Evolutionary conservation across 1,140 invertebrate species (phyloP).

Genomic region (Babylonia areolata): DNA sequence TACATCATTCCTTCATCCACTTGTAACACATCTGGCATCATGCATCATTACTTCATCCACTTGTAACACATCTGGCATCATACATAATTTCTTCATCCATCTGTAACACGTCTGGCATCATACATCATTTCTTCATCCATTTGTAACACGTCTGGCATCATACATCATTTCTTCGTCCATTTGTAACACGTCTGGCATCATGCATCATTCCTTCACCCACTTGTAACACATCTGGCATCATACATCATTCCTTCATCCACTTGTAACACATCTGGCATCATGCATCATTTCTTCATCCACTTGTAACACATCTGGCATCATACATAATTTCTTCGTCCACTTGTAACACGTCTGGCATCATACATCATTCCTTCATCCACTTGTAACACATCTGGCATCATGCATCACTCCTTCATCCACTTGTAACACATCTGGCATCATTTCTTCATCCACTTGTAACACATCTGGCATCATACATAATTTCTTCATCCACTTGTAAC

Average conservation of each 20-base stretch:
- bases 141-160: too few species aligned
- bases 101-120: neutral
- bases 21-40: neutral
- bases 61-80: neutral
- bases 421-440: neutral
- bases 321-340: neutral
- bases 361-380: too few species aligned
- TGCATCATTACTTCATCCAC: neutral
- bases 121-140: too few species aligned
- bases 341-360: neutral
- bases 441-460: neutral
- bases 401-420: too few species aligned
- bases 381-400: too few species aligned
- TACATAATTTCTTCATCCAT: conserved; percentile 73
- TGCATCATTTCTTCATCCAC: neutral
- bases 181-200: too few species aligned
- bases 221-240: neutral
- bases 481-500: too few species aligned
- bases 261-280: neutral
- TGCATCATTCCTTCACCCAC: neutral
- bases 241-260: neutral
- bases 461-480: neutral
- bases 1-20: neutral
- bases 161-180: too few species aligned
- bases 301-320: neutral